Evolutionary conservation across 2,888 invertebrate genomes (phyloP).

Genomic region (Adelognathus sp.): DNA sequence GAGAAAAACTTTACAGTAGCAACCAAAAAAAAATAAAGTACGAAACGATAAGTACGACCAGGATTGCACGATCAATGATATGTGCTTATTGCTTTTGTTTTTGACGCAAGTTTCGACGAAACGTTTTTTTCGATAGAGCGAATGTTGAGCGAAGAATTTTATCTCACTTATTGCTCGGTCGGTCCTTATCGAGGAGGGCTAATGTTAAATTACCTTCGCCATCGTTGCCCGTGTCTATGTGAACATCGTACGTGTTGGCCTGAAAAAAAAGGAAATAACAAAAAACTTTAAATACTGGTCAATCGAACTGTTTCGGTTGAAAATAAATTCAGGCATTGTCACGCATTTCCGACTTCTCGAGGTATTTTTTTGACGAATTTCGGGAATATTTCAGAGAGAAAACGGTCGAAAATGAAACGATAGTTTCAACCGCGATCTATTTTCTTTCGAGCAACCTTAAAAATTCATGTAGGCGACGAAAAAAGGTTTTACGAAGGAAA

Average conservation of each 20-base stretch:
- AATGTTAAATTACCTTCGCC: constrained; percentile 51
- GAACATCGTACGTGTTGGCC: constrained; percentile 71
- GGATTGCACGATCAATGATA: background rate
- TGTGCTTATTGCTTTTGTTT: background rate
- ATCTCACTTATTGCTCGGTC: background rate
- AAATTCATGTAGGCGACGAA: too few species aligned
- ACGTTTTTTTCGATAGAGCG: background rate
- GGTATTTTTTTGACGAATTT: too few species aligned
- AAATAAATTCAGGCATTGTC: too few species aligned
- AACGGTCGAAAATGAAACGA: too few species aligned
- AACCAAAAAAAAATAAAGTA: background rate
- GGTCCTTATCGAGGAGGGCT: constrained; percentile 28
- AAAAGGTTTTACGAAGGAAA: too few species aligned
- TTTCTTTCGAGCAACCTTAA: too few species aligned
- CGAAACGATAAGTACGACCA: background rate
- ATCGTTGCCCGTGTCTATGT: constrained; percentile 60
- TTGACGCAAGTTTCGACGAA: background rate
- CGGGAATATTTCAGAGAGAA: too few species aligned
- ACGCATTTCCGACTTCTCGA: too few species aligned
- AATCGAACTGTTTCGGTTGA: background rate
- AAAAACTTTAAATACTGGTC: background rate
- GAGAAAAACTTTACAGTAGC: background rate
- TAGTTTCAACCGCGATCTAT: too few species aligned
- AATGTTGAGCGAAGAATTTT: background rate
- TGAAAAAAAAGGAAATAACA: constrained; percentile 48